Evolutionary conservation across 2,797 vertebrate species (phyloP).

Genomic region (Poecilia gillii): DNA sequence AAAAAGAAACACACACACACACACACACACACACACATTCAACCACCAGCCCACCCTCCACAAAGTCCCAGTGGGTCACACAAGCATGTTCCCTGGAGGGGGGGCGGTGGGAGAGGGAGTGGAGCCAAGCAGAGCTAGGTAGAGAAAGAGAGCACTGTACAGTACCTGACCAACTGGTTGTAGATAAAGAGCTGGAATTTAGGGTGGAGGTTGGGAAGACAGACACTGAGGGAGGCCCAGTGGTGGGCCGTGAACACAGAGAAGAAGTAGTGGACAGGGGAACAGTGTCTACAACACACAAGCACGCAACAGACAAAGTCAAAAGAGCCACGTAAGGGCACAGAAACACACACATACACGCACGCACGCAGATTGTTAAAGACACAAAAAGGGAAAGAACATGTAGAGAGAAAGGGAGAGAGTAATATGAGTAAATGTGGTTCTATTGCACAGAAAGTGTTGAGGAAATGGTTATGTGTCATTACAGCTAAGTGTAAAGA

Average conservation of each 20-base stretch:
- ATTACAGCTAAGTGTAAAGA: not conserved
- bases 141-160: constrained; percentile 84
- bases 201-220: constrained; percentile 99
- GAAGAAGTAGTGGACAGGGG: constrained; percentile 99
- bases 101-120: constrained; percentile 67
- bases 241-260: constrained; percentile 99
- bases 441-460: constrained; percentile 44
- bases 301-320: constrained; percentile 62
- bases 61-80: constrained; percentile 76
- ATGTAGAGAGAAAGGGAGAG: constrained; percentile 68
- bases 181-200: constrained; percentile 99
- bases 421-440: constrained; percentile 71
- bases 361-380: constrained; percentile 17
- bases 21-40: constrained; percentile 12
- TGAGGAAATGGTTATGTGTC: not conserved
- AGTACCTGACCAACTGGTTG: constrained; percentile 99
- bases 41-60: constrained; percentile 46
- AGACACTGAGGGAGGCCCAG: constrained; percentile 99
- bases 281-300: constrained; percentile 97
- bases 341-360: constrained; percentile 20
- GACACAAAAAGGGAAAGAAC: constrained; percentile 41
- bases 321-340: constrained; percentile 67
- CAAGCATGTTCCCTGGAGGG: constrained; percentile 92
- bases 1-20: constrained; percentile 25
- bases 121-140: constrained; percentile 75